phyloP scores from a whole-genome alignment of 2,113 vertebrate genomes.

The Isichthys henryi region DNA sequence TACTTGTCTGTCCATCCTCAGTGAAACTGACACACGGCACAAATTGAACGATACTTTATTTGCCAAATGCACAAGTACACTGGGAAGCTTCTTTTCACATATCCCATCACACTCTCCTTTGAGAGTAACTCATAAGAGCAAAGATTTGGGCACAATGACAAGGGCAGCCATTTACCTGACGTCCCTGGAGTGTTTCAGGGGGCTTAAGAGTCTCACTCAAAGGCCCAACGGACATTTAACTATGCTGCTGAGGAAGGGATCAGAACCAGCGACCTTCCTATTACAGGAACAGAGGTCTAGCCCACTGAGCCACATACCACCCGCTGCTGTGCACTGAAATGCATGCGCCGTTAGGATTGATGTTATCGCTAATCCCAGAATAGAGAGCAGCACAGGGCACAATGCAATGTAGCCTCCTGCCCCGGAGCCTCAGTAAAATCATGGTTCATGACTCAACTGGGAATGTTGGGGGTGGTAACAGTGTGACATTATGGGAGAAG shows the following conservation, averaged over 20 bases:
- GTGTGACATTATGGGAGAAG: neutral
- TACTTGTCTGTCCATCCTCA: neutral
- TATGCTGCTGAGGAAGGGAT: neutral
- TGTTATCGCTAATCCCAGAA: neutral
- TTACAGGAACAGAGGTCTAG: neutral
- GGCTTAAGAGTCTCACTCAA: neutral
- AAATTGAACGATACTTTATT: neutral
- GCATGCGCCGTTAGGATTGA: neutral
- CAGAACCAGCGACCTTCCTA: neutral
- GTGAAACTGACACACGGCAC: neutral
- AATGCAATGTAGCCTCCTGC: neutral
- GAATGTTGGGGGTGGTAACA: neutral
- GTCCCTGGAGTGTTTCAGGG: neutral
- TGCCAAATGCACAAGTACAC: neutral
- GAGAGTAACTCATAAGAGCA: neutral
- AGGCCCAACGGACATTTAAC: neutral
- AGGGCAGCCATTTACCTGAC: neutral
- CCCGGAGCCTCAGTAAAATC: neutral
- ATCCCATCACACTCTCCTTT: neutral
- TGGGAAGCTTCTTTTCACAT: neutral
- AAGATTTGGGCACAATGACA: neutral
- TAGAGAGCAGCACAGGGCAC: neutral
- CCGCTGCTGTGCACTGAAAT: neutral
- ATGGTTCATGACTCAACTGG: neutral
- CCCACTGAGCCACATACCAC: neutral